phyloP scores from a whole-genome alignment of 92 coral and sea anemone species.

The Actinernus sp. region DNA sequence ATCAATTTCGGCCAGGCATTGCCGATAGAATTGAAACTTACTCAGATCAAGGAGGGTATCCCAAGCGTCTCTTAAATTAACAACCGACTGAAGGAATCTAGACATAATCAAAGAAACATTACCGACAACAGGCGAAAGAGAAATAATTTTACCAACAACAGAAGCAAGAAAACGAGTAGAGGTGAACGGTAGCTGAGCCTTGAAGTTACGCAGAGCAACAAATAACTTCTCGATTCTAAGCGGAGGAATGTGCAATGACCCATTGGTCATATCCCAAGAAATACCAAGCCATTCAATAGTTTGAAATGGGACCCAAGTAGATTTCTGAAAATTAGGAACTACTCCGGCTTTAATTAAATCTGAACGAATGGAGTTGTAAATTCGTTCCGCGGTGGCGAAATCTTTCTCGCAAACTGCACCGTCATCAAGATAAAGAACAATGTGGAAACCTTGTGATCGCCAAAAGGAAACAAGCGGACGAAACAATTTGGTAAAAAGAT shows the following conservation, averaged over 20 bases:
- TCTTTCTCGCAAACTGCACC: constrained; percentile 29
- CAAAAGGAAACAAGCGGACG: constrained; percentile 36
- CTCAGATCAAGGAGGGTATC: constrained; percentile 12
- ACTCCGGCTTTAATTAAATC: no score
- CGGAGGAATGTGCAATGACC: no score
- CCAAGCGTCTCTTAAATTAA: constrained; percentile 19
- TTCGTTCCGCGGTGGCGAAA: constrained; percentile 1
- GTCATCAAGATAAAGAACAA: constrained; percentile 51
- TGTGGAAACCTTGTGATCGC: constrained; percentile 29
- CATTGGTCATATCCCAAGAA: constrained; percentile 11
- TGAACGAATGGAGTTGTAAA: constrained; percentile 1
- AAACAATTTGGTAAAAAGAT: constrained; percentile 45
- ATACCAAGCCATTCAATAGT: constrained; percentile 33
- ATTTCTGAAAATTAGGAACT: constrained; percentile 9
- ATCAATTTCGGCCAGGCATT: constrained; percentile 14
- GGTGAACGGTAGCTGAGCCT: constrained; percentile 5
- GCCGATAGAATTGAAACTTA: background rate
- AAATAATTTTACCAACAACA: constrained; percentile 56
- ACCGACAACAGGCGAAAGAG: constrained; percentile 36
- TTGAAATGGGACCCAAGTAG: constrained; percentile 24
- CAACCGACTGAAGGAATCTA: constrained; percentile 23
- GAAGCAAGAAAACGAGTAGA: constrained; percentile 26
- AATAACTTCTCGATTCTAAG: no score
- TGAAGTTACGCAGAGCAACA: background rate
- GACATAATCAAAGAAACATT: constrained; percentile 39